A percentile compares a stretch with the other conserved stretches of the same genome.
Evolutionary conservation across 2,113 vertebrate species (phyloP).

Genomic region (Promerops cafer): DNA sequence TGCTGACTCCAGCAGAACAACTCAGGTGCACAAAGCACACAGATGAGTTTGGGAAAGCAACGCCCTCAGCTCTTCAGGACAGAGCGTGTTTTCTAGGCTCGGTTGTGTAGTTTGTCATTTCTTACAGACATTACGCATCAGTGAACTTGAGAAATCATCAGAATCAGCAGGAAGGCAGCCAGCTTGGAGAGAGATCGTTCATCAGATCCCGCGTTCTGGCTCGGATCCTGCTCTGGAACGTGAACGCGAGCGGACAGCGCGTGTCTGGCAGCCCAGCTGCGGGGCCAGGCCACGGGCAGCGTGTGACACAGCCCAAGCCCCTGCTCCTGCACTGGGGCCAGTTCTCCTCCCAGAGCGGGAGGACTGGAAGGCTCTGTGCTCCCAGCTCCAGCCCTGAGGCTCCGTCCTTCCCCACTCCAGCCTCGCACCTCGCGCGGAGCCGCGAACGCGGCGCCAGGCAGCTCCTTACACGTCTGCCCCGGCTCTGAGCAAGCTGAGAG

Average conservation of each 20-base stretch:
- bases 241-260: neutral
- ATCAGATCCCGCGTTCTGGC: accelerated
- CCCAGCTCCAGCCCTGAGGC: neutral
- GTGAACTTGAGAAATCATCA: neutral
- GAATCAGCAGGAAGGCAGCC: neutral
- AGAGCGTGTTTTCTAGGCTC: neutral
- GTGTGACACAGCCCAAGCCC: neutral
- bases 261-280: neutral
- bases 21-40: neutral
- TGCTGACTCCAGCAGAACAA: neutral
- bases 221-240: neutral
- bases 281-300: neutral
- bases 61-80: neutral
- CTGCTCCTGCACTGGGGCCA: neutral
- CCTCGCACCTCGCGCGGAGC: neutral
- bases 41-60: accelerated
- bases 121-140: neutral
- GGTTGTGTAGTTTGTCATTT: neutral
- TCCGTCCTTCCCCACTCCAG: neutral
- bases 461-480: neutral
- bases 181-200: neutral
- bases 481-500: neutral
- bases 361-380: neutral
- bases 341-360: accelerated
- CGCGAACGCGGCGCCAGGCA: neutral